Evolutionary conservation across 2,113 vertebrate genomes (phyloP), one percentile per base, ranked within the genome.

Genomic region (Ammodytes dubius): DNA sequence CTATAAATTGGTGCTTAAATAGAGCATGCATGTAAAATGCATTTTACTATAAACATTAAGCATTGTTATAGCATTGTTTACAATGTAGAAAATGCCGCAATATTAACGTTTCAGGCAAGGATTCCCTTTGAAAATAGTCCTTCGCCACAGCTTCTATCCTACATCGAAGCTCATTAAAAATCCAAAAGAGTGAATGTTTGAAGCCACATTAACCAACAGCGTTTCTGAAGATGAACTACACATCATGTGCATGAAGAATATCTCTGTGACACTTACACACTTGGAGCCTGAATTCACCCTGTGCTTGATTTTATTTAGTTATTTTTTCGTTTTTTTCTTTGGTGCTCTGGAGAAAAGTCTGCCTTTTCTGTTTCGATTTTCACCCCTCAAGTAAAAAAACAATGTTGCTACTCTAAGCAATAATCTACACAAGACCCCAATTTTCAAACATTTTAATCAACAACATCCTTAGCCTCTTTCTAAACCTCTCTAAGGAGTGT

Each of bases 111-210:
- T 81, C 46, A 46, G 12, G 6, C 58, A 59, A 56, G 5, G 59
- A 56, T 39, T 71, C 5, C 7, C 68, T 79, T 79, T 43, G 15
- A 69, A 27, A 70, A 61, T 17, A 59, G 37, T 77, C 42, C 7
- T 37, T 67, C 43, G 14, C 59, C 11, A 11, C 27, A 74, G 40
- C 19, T 71, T 66, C 49, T 46, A 27, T 59, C 59, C 73, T 39
- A 57, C 39, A 63, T 87, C 61, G 27, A 2, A 15, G 73, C 72
- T 88, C 84, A 88, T 89, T 88, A 88, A 88, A 89, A 86, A 87
- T 89, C 76, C 77, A 81, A 54, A 66, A 65, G 68, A 60, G 37
- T 46, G 74, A 45, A 77, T 73, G 80, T 89, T 83, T 85, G 70
- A 74, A 77, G 83, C 77, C 47, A 53, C 81, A 85, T 90, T 77